These are phyloP conservation scores for Polydrusus cervinus DNA, from an alignment of 2,888 invertebrate genomes.

Conservation along the genomic window DNA sequence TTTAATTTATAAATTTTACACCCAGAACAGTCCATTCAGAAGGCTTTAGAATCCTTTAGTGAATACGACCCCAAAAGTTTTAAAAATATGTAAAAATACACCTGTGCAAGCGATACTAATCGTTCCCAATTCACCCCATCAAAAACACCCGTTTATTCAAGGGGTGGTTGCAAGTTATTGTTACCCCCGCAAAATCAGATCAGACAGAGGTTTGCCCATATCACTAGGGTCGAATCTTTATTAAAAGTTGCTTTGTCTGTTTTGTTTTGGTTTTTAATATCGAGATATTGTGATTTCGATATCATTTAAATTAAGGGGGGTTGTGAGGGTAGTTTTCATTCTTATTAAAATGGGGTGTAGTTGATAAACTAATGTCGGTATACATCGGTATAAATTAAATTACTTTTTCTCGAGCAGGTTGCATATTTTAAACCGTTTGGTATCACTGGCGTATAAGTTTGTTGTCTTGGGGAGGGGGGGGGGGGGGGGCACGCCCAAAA, in stretches of 20 bases:
- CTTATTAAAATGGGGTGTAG: constrained; percentile 7
- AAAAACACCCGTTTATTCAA: constrained; percentile 25
- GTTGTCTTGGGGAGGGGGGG: too few relatives aligned
- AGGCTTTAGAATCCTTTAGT: too few relatives aligned
- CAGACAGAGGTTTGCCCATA: constrained; percentile 25
- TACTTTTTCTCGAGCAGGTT: background rate
- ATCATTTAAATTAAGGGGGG: constrained; percentile 53
- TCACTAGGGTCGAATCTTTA: constrained; percentile 31
- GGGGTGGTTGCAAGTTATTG: constrained; percentile 43
- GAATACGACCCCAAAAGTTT: too few relatives aligned
- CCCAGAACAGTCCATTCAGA: too few relatives aligned
- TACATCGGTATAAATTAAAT: constrained; percentile 13
- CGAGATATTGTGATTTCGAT: constrained; percentile 46
- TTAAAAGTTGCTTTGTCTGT: constrained; percentile 42
- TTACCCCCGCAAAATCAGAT: constrained; percentile 27
- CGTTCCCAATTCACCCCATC: constrained; percentile 32
- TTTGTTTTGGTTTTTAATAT: constrained; percentile 52
- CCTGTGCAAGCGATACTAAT: constrained; percentile 53
- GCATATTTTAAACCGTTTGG: too few relatives aligned
- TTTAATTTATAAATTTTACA: too few relatives aligned
- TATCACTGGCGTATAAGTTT: too few relatives aligned
- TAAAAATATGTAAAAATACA: constrained; percentile 24
- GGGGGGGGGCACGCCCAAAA: too few relatives aligned
- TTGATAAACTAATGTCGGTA: background rate
- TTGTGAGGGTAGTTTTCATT: constrained; percentile 33